These are phyloP conservation scores for Tauraco erythrolophus DNA, from an alignment of 2,113 vertebrate genomes.

Conservation along the genomic window DNA sequence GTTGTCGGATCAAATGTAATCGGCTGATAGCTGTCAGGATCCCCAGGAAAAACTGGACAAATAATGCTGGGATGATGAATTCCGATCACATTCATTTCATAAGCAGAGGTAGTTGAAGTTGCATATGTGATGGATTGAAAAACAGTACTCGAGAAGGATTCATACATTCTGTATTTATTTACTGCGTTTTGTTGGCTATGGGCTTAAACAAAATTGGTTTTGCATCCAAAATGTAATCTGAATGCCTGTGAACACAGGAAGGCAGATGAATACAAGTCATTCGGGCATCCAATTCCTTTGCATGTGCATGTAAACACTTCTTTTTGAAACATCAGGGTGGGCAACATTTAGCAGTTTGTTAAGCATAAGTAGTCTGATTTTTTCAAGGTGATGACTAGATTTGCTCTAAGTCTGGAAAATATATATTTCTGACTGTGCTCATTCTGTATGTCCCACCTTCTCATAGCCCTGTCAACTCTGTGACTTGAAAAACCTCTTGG, in stretches of 20 bases:
- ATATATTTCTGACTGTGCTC: not conserved
- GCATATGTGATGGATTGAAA: constrained; percentile 35
- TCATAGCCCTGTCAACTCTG: not conserved
- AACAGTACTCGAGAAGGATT: constrained; percentile 16
- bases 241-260: not conserved
- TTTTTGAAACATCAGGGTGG: not conserved
- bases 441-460: not conserved
- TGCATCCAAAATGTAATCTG: constrained; percentile 39
- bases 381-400: not conserved
- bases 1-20: not conserved
- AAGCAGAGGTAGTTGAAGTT: constrained; percentile 2
- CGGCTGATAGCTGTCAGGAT: constrained; percentile 2
- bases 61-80: not conserved
- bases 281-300: not conserved
- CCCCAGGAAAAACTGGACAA: not conserved
- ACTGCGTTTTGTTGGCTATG: constrained; percentile 22
- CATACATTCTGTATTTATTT: constrained; percentile 35
- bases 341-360: not conserved
- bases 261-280: not conserved
- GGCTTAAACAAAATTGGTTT: constrained; percentile 32
- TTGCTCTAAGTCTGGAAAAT: not conserved
- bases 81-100: constrained; percentile 17
- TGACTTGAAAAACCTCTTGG: not conserved
- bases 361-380: not conserved
- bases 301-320: not conserved